These are phyloP conservation scores for Ailurus styani DNA, from an alignment of 2,113 vertebrate species.

Conservation along the genomic window DNA sequence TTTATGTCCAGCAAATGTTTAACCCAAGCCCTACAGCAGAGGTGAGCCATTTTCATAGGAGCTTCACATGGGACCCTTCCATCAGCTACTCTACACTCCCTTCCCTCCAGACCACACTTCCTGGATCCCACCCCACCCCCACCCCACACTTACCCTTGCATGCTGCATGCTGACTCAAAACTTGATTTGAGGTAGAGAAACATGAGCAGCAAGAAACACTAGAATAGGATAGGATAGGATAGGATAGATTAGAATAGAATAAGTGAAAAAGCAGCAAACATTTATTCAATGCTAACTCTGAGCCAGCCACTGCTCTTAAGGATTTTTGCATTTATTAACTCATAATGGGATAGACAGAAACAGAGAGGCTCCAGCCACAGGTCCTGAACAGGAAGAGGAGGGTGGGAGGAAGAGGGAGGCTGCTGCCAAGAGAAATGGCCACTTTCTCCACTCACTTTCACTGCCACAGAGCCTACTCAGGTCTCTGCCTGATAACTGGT, in stretches of 20 bases:
- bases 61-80: background rate
- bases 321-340: background rate
- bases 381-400: background rate
- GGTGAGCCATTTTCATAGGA: background rate
- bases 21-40: background rate
- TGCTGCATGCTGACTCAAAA: background rate
- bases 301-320: background rate
- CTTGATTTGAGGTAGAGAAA: background rate
- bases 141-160: background rate
- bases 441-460: background rate
- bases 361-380: background rate
- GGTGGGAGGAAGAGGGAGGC: background rate
- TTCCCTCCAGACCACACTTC: background rate
- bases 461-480: background rate
- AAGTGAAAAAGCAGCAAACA: background rate
- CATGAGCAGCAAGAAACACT: background rate
- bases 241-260: background rate
- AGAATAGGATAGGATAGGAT: background rate
- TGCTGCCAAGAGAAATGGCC: background rate
- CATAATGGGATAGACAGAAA: background rate
- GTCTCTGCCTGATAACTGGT: background rate
- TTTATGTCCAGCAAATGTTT: background rate
- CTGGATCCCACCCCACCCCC: background rate
- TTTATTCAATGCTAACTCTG: background rate
- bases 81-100: background rate